phyloP scores from a whole-genome alignment of 2,113 vertebrate genomes.

The Podarcis muralis region DNA sequence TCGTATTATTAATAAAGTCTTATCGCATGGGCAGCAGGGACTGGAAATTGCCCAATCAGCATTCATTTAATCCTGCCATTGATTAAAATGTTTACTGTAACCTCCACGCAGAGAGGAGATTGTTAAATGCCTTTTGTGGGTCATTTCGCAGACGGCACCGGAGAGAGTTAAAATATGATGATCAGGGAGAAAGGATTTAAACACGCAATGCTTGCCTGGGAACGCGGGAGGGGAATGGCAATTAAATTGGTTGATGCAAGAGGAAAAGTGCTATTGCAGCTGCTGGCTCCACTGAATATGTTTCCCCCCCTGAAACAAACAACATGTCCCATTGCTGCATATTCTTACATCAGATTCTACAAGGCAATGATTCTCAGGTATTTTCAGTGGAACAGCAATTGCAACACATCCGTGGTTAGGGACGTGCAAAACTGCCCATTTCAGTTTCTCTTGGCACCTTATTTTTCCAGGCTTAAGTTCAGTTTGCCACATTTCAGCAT shows the following conservation, averaged over 20 bases:
- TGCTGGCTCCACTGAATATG: constrained; percentile 5
- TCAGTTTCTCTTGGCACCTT: too few relatives aligned
- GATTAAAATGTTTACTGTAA: constrained; percentile 69
- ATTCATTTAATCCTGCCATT: constrained; percentile 72
- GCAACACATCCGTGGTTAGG: neutral
- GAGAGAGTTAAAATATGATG: constrained; percentile 68
- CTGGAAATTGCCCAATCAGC: constrained; percentile 71
- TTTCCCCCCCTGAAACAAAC: constrained; percentile 48
- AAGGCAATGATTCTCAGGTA: neutral
- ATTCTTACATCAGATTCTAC: constrained; percentile 15
- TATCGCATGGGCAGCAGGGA: constrained; percentile 65
- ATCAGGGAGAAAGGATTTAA: constrained; percentile 69
- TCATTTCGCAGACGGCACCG: constrained; percentile 67
- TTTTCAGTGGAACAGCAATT: neutral
- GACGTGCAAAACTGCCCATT: too few relatives aligned
- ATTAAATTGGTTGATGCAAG: constrained; percentile 27
- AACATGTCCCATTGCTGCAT: neutral
- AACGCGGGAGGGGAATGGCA: constrained; percentile 34
- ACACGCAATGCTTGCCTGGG: constrained; percentile 48
- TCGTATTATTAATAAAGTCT: constrained; percentile 53
- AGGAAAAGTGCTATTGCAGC: constrained; percentile 27
- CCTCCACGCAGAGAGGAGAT: constrained; percentile 53
- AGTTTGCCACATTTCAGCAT: too few relatives aligned
- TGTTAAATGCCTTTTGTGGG: constrained; percentile 66
- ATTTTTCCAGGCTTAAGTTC: too few relatives aligned